Evolutionary conservation across 2,113 vertebrate genomes (phyloP), one percentile per base, ranked within the genome.

Genomic region (Ellobius talpinus): DNA sequence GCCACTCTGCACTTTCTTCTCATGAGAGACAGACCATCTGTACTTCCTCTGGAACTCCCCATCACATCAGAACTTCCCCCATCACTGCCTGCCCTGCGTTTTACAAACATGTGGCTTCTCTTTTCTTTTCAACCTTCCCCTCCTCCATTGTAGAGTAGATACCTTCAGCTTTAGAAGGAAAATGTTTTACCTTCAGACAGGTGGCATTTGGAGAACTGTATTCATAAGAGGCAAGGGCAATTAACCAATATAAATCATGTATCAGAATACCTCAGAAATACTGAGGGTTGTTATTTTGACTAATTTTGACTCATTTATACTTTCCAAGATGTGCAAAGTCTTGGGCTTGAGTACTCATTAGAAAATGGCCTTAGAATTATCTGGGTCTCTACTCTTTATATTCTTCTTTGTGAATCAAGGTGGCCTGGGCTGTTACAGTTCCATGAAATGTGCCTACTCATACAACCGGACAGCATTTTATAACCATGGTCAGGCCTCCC

Each of bases 21-120:
- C 87, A 26, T 88, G 93, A 95, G 85, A 91, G 70, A 79, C 10
- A 29, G 81, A 88, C 79, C 0, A n/a, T 33, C 70, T 90, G 12
- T 81, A 95, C 97, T 98, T 98, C 97, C 96, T 96, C 92, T 97
- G 97, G 96, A 97, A 97, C 50, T 97, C 93, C 96, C 97, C 97
- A 72, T 36, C 17, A 93, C n/a, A 90, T 87, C 87, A 97, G 84
- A 97, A 97, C 93, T 97, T 77, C 96, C 92, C 96, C 79, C 42
- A 93, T 77, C 7, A 33, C 21, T 63, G 33, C 47, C 63, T 63
- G 33, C 47, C 63, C 50, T 13, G 55, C 70, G 92, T 95, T 95
- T 85, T 82, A 79, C 55, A 96, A 90, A 94, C 76, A 52, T 21
- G 14, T 42, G 24, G 84, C 87, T 95, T 55, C 47, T 91, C 82